These are phyloP conservation scores for Oplegnathus fasciatus DNA, from an alignment of 2,113 vertebrate species.

Conservation along the genomic window DNA sequence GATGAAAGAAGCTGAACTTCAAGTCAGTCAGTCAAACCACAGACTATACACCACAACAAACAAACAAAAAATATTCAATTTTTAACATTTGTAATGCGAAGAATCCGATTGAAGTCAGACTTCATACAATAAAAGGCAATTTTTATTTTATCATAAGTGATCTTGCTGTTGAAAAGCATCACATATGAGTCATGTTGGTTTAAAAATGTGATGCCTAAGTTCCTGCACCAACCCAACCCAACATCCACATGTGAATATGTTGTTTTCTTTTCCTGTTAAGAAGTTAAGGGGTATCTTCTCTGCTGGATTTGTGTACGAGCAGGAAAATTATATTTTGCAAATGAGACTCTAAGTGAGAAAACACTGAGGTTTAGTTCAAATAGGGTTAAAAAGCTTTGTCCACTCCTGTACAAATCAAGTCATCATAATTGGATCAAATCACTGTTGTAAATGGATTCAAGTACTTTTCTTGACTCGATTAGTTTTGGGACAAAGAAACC, in stretches of 20 bases:
- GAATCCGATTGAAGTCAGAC: conserved; percentile 39
- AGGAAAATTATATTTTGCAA: conserved; percentile 20
- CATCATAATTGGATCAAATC: conserved; percentile 53
- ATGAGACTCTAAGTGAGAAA: conserved; percentile 11
- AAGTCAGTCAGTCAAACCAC: conserved; percentile 61
- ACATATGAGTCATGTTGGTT: conserved; percentile 40
- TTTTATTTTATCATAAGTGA: conserved; percentile 27
- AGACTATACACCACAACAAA: conserved; percentile 60
- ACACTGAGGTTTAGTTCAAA: conserved; percentile 27
- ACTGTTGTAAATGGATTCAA: conserved; percentile 39
- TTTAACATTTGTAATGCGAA: conserved; percentile 27
- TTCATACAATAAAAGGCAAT: conserved; percentile 19
- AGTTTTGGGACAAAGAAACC: conserved; percentile 20
- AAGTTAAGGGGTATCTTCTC: conserved; percentile 41
- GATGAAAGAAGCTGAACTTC: conserved; percentile 54
- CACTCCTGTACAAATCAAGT: conserved; percentile 33
- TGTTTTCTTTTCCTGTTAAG: conserved; percentile 40
- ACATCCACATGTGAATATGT: conserved; percentile 19
- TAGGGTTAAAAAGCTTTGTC: conserved; percentile 13
- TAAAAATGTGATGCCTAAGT: conserved; percentile 3
- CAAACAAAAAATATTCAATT: conserved; percentile 42
- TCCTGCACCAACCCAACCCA: conserved; percentile 24
- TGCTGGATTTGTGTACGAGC: conserved; percentile 5
- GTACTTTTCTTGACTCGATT: conserved; percentile 48
- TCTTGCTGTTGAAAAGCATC: conserved; percentile 27